phyloP scores from a whole-genome alignment of 2,888 invertebrate species.

The Hololepta plana region DNA sequence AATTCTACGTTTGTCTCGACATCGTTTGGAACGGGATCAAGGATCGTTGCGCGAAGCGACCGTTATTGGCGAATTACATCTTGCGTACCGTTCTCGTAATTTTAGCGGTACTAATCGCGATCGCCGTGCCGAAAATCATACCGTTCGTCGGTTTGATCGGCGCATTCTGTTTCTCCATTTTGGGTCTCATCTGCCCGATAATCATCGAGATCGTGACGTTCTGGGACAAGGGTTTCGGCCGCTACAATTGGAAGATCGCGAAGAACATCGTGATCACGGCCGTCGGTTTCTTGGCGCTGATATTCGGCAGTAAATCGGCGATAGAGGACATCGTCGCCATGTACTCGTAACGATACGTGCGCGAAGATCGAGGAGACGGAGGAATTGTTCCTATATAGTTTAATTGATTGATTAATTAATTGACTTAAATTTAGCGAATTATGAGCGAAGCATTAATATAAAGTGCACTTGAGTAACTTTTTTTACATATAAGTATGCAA shows the following conservation, averaged over 20 bases:
- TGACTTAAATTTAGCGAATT: too few species aligned
- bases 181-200: constrained; percentile 76
- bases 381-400: neutral
- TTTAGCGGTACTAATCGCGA: constrained; percentile 56
- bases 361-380: neutral
- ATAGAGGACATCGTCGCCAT: constrained; percentile 36
- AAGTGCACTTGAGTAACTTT: too few species aligned
- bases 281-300: constrained; percentile 63
- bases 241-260: constrained; percentile 48
- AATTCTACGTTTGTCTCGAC: constrained; percentile 91
- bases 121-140: constrained; percentile 71
- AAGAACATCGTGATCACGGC: constrained; percentile 60
- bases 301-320: constrained; percentile 61
- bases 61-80: constrained; percentile 54
- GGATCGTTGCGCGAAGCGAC: constrained; percentile 39
- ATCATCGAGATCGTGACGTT: constrained; percentile 71
- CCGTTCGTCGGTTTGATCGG: constrained; percentile 87
- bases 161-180: constrained; percentile 80
- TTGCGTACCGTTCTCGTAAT: constrained; percentile 48
- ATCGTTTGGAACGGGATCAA: constrained; percentile 78
- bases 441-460: too few species aligned
- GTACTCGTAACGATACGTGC: constrained; percentile 13
- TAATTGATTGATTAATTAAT: neutral
- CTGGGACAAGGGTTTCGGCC: constrained; percentile 70
- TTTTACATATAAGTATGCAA: too few species aligned